Evolutionary conservation across 2,888 invertebrate species (phyloP), one percentile per base, ranked within the genome.

Genomic region (Hyles lineata): DNA sequence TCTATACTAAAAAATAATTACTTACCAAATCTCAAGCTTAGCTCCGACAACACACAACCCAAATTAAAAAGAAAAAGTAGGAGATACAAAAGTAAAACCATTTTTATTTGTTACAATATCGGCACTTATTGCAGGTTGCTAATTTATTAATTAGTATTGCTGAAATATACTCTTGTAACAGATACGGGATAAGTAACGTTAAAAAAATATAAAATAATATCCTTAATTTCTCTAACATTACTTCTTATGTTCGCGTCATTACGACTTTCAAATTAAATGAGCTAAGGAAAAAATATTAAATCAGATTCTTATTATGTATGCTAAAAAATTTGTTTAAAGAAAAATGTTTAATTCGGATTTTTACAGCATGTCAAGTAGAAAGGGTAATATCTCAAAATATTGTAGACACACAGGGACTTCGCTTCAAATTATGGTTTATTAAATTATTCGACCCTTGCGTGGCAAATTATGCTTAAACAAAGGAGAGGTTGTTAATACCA

Each of bases 81-180:
- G 7, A 90, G 74, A 76, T 89, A 85, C 19, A 90, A 75, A 73
- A 85, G 77, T 7, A 81, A 70, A 70, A 87, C 85, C 85, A 90
- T 89, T 61, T 73, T 82, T 70, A 82, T 70, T 80, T 75, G 43
- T 80, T 80, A 70, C 93, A 92, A 73, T 82, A 80, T 11, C 78
- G 77, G 50, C 92, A 92, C 19, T 81, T 72, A 23, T 76, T 87
- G 61, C 92, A 92, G 55, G 75, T 84, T 58, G 79, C 84, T 4
- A 94, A 79, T 87, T 92, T 93, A 72, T 81, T 90, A 2, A 93
- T 80, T 6, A 94, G 79, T 75, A 94, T 93, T 0, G 89, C 88
- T 0, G 94, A 88, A 78, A 94, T 94, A 61, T 90, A 94, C 80
- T 94, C 94, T 78, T 94, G 94, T 2, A 94, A 76, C 35, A 94